phyloP scores from a whole-genome alignment of 2,113 vertebrate species.

The human (Homo sapiens) region DNA sequence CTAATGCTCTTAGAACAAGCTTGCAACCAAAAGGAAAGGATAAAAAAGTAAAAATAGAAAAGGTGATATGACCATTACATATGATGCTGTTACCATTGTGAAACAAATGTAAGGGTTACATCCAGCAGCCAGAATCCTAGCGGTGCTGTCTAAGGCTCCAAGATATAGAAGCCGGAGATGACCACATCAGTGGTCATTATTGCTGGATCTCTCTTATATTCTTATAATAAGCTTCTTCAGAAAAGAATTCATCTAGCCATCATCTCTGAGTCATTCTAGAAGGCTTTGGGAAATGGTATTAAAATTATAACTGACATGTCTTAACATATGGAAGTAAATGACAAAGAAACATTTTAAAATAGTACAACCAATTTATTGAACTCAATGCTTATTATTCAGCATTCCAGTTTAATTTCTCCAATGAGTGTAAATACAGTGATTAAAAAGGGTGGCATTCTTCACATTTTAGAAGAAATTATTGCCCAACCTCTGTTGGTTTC shows the following conservation, averaged over 20 bases:
- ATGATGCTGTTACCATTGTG: neutral
- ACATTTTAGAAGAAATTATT: conserved; percentile 96
- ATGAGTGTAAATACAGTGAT: conserved; percentile 96
- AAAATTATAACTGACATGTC: conserved; percentile 92
- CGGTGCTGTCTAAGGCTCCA: conserved; percentile 92
- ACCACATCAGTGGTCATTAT: conserved; percentile 92
- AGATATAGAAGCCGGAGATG: conserved; percentile 93
- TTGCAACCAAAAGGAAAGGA: neutral
- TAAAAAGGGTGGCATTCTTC: conserved; percentile 97
- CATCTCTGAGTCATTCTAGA: conserved; percentile 97
- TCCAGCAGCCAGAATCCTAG: conserved; percentile 77
- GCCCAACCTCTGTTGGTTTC: conserved; percentile 96
- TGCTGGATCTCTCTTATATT: conserved; percentile 90
- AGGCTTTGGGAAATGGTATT: conserved; percentile 91
- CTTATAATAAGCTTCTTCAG: conserved; percentile 90
- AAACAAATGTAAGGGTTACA: neutral
- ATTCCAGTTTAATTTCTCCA: conserved; percentile 95
- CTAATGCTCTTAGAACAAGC: neutral
- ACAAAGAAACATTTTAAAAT: conserved; percentile 94
- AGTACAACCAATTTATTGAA: conserved; percentile 94
- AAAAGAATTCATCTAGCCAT: conserved; percentile 93
- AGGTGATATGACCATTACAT: neutral
- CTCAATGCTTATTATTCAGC: conserved; percentile 96
- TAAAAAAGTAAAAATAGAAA: neutral
- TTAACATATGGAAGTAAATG: conserved; percentile 90